These are phyloP conservation scores for Hirundichthys speculiger DNA, from an alignment of 2,113 vertebrate genomes.

Conservation along the genomic window DNA sequence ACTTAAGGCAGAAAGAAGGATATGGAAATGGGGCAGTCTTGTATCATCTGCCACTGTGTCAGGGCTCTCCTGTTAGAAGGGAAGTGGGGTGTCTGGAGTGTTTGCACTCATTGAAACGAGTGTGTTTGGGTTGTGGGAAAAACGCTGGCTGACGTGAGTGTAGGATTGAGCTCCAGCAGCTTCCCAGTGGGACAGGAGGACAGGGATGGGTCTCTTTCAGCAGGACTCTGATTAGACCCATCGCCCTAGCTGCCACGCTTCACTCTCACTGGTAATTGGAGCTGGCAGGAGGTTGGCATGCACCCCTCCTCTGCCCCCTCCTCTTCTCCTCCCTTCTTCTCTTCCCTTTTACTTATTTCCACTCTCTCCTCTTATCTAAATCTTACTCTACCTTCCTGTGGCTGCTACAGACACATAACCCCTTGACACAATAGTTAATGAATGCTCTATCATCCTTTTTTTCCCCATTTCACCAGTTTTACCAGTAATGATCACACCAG, in stretches of 20 bases:
- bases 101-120: constrained; percentile 63
- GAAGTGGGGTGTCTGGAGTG: constrained; percentile 56
- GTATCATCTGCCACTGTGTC: constrained; percentile 43
- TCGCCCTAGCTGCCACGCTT: constrained; percentile 71
- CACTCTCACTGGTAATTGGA: constrained; percentile 80
- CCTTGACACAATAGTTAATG: constrained; percentile 27
- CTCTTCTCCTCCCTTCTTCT: constrained; percentile 45
- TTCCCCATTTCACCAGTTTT: constrained; percentile 43
- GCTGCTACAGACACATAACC: constrained; percentile 28
- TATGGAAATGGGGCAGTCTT: constrained; percentile 47
- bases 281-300: constrained; percentile 79
- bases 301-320: constrained; percentile 52
- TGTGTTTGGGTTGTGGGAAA: constrained; percentile 63
- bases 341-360: constrained; percentile 29
- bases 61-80: constrained; percentile 45
- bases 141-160: constrained; percentile 56
- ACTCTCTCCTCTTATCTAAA: constrained; percentile 43
- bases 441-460: constrained; percentile 15
- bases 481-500: constrained; percentile 25
- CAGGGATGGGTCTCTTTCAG: constrained; percentile 73
- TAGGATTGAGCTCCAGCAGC: constrained; percentile 69
- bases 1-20: constrained; percentile 8
- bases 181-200: constrained; percentile 61
- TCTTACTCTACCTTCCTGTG: constrained; percentile 49
- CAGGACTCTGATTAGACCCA: constrained; percentile 77